Base-by-base conservation (phyloP, 2,888 invertebrate species). In the Caenorhabditis becei region DNA sequence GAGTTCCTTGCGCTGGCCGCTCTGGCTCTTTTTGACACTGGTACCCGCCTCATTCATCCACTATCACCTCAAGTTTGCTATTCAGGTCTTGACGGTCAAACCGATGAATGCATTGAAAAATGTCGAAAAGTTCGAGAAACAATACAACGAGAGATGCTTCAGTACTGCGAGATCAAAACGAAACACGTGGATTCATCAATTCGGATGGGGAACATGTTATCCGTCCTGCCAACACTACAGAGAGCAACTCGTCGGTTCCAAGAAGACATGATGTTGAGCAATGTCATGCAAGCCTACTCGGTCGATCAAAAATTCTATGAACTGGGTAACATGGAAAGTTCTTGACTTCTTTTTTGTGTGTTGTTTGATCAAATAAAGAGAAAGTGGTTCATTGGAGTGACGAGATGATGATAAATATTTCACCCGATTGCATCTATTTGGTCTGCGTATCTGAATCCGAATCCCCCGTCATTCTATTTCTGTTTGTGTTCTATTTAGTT, bases 231-330 rank as follows among this genome's bases (percentile, higher is more conserved):
- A 8, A 65, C 37, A 28, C 23, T 66, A 20, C 74, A 74, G 74
- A 47, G 66, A 66, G 63, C 74, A 5, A 41, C 74, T 0, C 10
- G 28, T 16, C 28, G 63, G 41, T 47, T 74, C 18, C 56, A 59
- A 11, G 63, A 59, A 5, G 74, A 74, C 41, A 59, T 74, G 63
- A 58, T 32, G 14, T 8, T 74, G 59, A 59, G 56, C 37, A 58
- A 74, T 24, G 58, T 71, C 23, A 62, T 71, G 62, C 53, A 71
- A 23, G 71, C 71, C 10, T 71, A 71, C 53, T 63, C 71, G 8
- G 71, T 71, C 2, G 71, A 71, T 54, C 54, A 71, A 32, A 62
- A 63, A 24, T 62, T 71, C 37, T 71, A 71, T 47, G 61, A 71
- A 20, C 62, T 63, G 11, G n/a, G n/a, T n/a, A n/a, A n/a, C n/a